These are phyloP conservation scores for Oncorhynchus kisutch DNA, from an alignment of 2,113 vertebrate species.

Conservation along the genomic window DNA sequence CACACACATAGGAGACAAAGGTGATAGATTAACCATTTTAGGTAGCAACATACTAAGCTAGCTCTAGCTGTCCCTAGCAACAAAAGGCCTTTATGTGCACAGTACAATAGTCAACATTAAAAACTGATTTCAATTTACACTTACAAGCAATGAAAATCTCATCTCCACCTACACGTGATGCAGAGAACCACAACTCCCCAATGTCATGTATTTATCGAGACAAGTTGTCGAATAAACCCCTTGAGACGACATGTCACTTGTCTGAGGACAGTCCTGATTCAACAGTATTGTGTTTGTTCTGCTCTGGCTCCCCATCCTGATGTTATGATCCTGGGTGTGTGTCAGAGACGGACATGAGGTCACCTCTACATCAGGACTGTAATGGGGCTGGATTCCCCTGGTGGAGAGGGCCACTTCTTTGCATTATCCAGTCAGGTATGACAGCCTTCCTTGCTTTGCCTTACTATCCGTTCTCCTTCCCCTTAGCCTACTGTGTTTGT, in stretches of 20 bases:
- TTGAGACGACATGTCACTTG: not conserved
- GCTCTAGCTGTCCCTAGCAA: not conserved
- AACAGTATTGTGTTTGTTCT: conserved; percentile 59
- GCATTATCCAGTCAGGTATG: conserved; percentile 93
- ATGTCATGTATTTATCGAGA: not conserved
- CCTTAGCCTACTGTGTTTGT: conserved; percentile 60
- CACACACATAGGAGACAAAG: conserved; percentile 26
- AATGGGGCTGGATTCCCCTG: conserved; percentile 92
- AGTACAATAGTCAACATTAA: not conserved
- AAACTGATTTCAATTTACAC: not conserved
- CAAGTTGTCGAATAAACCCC: not conserved
- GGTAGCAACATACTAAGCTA: conserved; percentile 26
- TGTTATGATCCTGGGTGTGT: conserved; percentile 85
- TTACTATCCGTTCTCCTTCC: conserved; percentile 73
- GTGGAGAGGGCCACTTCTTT: conserved; percentile 82
- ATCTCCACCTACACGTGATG: not conserved
- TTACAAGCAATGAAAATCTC: too few relatives aligned
- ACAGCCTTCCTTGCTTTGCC: conserved; percentile 75
- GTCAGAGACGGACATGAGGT: conserved; percentile 86
- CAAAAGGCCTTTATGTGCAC: not conserved
- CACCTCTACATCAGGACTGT: conserved; percentile 85
- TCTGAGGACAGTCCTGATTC: conserved; percentile 23
- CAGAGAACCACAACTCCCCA: not conserved
- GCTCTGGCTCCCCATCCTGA: conserved; percentile 81
- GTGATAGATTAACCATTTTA: not conserved